These are phyloP conservation scores for Magallana angulata DNA, from an alignment of 1,140 invertebrate species.

Conservation along the genomic window DNA sequence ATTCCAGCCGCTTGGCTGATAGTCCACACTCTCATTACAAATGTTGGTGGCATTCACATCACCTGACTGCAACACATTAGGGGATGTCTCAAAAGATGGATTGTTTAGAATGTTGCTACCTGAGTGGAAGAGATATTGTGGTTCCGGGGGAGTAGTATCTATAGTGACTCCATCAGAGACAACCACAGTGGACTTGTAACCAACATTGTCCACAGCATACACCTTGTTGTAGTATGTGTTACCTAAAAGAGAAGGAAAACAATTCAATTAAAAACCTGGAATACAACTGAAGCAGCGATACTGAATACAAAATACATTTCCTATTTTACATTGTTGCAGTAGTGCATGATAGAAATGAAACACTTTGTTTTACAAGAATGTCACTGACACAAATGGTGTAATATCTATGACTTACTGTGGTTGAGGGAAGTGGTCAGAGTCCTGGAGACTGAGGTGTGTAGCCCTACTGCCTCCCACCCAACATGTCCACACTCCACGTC, in stretches of 20 bases:
- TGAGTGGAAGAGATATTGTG: constrained; percentile 33
- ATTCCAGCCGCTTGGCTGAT: constrained; percentile 41
- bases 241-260: constrained; percentile 47
- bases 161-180: constrained; percentile 68
- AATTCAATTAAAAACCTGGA: too few relatives aligned
- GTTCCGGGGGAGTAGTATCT: constrained; percentile 59
- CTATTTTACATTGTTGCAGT: too few relatives aligned
- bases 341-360: too few relatives aligned
- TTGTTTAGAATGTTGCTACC: constrained; percentile 59
- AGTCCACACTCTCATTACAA: constrained; percentile 25
- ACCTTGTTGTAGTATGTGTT: constrained; percentile 60
- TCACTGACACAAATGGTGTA: neutral
- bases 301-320: too few relatives aligned
- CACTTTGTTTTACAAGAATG: too few relatives aligned
- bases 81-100: constrained; percentile 62
- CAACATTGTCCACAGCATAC: constrained; percentile 63
- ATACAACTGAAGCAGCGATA: too few relatives aligned
- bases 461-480: constrained; percentile 48
- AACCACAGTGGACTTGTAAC: constrained; percentile 59
- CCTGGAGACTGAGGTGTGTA: constrained; percentile 47
- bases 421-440: constrained; percentile 27
- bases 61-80: constrained; percentile 17
- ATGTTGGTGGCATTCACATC: constrained; percentile 32
- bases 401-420: constrained; percentile 47
- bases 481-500: constrained; percentile 46